Conservation (phyloP, 2,113 vertebrate genomes). For the Phrynocephalus versicolor region DNA sequence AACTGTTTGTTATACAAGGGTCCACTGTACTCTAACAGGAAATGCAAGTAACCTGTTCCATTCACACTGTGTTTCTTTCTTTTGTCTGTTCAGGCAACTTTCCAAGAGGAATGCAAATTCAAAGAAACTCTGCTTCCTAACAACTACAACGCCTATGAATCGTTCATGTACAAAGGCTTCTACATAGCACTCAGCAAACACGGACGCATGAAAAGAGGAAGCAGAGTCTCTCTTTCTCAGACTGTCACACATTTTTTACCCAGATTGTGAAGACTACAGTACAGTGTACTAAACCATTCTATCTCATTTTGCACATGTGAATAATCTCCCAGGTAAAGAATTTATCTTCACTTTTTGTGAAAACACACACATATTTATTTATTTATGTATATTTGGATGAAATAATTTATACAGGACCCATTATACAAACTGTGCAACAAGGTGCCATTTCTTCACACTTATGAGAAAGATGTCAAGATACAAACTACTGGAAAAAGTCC, state of each 20-base stretch:
- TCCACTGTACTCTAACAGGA: no score
- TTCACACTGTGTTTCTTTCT: not conserved
- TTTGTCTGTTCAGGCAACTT: constrained; percentile 78
- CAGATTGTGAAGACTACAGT: constrained; percentile 80
- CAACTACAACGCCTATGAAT: constrained; percentile 97
- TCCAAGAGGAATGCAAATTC: constrained; percentile 95
- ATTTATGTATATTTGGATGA: constrained; percentile 86
- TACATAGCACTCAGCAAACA: constrained; percentile 95
- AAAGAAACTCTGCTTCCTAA: constrained; percentile 91
- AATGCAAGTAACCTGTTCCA: not conserved
- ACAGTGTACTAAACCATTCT: constrained; percentile 19
- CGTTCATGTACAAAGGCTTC: constrained; percentile 79
- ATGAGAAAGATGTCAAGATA: not conserved
- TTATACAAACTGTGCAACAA: constrained; percentile 67
- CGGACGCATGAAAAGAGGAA: constrained; percentile 88
- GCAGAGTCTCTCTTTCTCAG: constrained; percentile 89
- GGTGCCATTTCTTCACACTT: constrained; percentile 77
- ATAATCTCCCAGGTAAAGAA: constrained; percentile 83
- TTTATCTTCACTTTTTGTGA: constrained; percentile 76
- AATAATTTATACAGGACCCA: constrained; percentile 77
- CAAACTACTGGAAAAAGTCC: not conserved
- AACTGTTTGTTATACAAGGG: no score
- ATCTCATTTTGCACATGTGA: constrained; percentile 86
- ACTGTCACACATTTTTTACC: constrained; percentile 96
- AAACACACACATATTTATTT: constrained; percentile 19